phyloP scores from a whole-genome alignment of 2,797 vertebrate genomes.

The Hapalemur alaotrensis region DNA sequence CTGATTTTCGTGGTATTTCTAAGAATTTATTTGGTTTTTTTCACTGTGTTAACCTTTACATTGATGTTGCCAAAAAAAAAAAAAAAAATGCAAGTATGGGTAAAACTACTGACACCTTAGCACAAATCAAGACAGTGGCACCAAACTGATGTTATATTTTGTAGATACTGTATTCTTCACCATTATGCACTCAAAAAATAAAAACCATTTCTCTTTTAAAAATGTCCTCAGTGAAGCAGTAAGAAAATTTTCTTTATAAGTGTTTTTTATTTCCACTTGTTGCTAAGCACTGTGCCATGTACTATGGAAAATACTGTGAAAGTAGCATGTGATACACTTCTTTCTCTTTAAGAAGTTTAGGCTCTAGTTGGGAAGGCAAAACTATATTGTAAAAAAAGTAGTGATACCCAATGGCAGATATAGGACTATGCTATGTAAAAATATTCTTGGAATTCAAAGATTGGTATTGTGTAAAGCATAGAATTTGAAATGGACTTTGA shows the following conservation, averaged over 20 bases:
- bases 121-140: not conserved
- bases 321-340: not conserved
- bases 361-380: not conserved
- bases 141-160: constrained; percentile 1
- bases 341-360: not conserved
- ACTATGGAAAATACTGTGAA: not conserved
- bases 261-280: not conserved
- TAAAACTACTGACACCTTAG: not conserved
- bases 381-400: not conserved
- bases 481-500: not conserved
- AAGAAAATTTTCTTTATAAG: not conserved
- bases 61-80: not conserved
- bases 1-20: constrained; percentile 9
- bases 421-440: not conserved
- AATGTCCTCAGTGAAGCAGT: not conserved
- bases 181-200: not conserved
- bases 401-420: not conserved
- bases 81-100: not conserved
- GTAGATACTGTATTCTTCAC: not conserved
- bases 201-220: not conserved
- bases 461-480: not conserved
- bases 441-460: constrained; percentile 30
- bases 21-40: constrained; percentile 4
- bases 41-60: not conserved
- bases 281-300: not conserved